Percentiles rank a stretch among this genome's conserved stretches.
Conservation (phyloP, 2,888 invertebrate genomes). For the Hipparchia semele region DNA sequence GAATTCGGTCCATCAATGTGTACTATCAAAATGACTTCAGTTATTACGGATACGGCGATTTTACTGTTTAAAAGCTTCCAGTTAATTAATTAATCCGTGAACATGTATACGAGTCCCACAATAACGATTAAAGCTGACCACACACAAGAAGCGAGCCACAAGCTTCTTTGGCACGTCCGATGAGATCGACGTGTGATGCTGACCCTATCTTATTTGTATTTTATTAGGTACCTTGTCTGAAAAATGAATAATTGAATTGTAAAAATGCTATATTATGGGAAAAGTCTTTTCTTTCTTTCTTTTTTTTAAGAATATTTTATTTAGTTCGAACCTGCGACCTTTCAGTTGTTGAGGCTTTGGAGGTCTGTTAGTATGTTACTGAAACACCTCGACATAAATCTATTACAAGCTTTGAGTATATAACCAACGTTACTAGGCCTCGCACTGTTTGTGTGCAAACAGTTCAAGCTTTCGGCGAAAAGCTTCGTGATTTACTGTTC, state of each 20-base stretch:
- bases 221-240: background rate
- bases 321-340: no score
- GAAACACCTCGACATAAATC: no score
- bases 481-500: no score
- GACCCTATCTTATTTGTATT: no score
- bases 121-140: conserved; percentile 44
- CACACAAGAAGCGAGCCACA: background rate
- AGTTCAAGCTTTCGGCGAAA: no score
- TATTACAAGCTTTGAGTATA: no score
- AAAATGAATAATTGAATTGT: background rate
- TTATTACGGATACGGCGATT: conserved; percentile 39
- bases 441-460: no score
- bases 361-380: no score
- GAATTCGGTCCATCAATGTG: conserved; percentile 16
- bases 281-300: no score
- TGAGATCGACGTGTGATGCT: background rate
- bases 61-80: conserved; percentile 47
- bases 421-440: no score
- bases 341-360: no score
- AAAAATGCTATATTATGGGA: background rate
- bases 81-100: conserved; percentile 45
- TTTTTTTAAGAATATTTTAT: no score
- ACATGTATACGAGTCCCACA: conserved; percentile 50
- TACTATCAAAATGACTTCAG: conserved; percentile 21
- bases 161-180: background rate